Evolutionary conservation across 2,113 vertebrate genomes (phyloP).

Genomic region (Calcarius ornatus): DNA sequence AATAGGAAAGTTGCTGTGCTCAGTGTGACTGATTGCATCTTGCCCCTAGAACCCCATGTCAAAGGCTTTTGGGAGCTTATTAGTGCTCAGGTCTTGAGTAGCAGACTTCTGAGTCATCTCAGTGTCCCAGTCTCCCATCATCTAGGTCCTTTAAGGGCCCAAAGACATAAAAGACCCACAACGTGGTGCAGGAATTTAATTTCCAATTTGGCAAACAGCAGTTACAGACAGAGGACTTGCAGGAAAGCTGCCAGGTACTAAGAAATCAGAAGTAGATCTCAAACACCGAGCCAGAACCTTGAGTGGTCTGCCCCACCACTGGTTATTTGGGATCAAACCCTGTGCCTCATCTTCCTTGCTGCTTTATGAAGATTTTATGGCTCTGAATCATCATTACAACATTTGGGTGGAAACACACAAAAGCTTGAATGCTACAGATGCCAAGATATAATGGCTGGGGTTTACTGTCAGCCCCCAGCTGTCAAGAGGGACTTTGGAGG

Average conservation of each 20-base stretch:
- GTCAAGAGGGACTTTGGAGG: neutral
- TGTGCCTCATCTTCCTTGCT: neutral
- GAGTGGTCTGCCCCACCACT: neutral
- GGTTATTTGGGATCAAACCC: neutral
- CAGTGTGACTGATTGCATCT: neutral
- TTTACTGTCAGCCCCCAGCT: neutral
- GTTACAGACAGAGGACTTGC: neutral
- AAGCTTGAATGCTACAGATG: accelerated
- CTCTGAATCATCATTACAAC: neutral
- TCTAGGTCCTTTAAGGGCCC: neutral
- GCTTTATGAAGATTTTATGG: neutral
- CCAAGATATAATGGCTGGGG: neutral
- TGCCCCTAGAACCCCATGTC: neutral
- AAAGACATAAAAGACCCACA: neutral
- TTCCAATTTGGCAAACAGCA: neutral
- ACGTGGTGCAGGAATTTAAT: neutral
- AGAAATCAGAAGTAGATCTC: neutral
- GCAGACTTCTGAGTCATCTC: neutral
- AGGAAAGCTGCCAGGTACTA: neutral
- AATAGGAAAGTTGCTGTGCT: neutral
- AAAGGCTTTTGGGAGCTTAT: neutral
- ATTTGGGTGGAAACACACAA: neutral
- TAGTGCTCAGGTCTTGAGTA: neutral
- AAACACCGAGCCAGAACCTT: neutral
- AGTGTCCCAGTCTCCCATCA: neutral